Evolutionary conservation across 2,888 invertebrate species (phyloP), one percentile per base, ranked within the genome.

Genomic region (Philhelius pedissequus): DNA sequence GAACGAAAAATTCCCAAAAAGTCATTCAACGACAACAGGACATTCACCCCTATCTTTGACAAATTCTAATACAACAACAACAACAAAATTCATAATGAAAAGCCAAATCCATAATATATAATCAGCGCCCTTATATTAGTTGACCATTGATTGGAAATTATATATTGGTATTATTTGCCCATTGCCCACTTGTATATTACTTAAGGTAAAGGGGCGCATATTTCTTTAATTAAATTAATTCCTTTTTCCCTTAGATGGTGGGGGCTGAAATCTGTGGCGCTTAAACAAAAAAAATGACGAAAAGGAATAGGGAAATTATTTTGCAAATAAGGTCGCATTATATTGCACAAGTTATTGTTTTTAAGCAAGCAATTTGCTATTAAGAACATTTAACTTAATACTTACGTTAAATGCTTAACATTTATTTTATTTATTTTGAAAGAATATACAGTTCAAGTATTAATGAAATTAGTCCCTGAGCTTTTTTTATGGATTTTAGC

Each of bases 171-270:
- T n/a, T n/a, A 54, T 48, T 30, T 50, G 18, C 13, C 7, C 7
- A 15, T 9, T 38, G 4, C 25, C 9, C 8, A 22, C 22, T 9
- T 20, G 7, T 13, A n/a, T n/a, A n/a, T 11, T 11, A 25, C n/a
- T 20, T 18, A 20, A 54, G 2, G 35, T 35, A 32, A 74, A 45
- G 62, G 73, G 69, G 50, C 40, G 77, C 56, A 83, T 78, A 78
- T 83, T 83, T 83, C 50, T 45, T 70, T 83, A 83, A 83, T 83
- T 83, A 11, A 83, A 83, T 83, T 83, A 83, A 78, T 69, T 58
- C 22, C n/a, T n/a, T 11, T 66, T 68, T 50, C 66, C 56, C 45
- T 73, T 82, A 32, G 45, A 38, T 60, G 48, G 50, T 68, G 30
- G 32, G 60, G 40, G 32, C 27, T 69, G 50, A 74, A 78, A 83